These are phyloP conservation scores for Forbesichthys papilliferus DNA, from an alignment of 2,113 vertebrate species.

Conservation along the genomic window DNA sequence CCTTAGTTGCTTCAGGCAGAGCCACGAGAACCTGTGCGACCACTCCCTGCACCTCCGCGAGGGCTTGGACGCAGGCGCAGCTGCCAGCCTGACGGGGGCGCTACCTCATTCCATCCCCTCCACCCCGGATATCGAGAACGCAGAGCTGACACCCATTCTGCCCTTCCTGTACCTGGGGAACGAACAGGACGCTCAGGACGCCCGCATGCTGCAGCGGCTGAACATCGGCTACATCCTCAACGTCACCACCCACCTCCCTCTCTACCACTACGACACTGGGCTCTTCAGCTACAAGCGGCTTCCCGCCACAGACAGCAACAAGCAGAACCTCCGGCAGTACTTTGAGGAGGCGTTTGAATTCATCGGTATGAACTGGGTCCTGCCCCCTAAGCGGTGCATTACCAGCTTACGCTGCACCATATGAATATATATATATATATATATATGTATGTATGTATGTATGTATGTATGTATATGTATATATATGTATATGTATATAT, in stretches of 20 bases:
- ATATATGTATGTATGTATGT: too few relatives aligned
- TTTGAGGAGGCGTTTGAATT: slow-evolving; percentile 99
- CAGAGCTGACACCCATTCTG: slow-evolving; percentile 93
- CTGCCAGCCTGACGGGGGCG: slow-evolving; percentile 76
- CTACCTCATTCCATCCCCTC: slow-evolving; percentile 92
- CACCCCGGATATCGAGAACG: slow-evolving; percentile 96
- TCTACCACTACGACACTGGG: slow-evolving; percentile 93
- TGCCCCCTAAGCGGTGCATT: neutral
- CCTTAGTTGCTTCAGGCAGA: slow-evolving; percentile 91
- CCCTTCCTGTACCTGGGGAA: slow-evolving; percentile 97
- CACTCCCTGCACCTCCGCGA: slow-evolving; percentile 94
- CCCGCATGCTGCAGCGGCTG: slow-evolving; percentile 87
- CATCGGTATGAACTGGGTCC: slow-evolving; percentile 82
- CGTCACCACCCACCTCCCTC: slow-evolving; percentile 95
- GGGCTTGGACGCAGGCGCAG: slow-evolving; percentile 81
- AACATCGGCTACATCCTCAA: slow-evolving; percentile 94
- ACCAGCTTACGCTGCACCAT: neutral
- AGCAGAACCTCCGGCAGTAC: slow-evolving; percentile 98
- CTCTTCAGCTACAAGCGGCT: slow-evolving; percentile 93
- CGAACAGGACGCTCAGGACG: slow-evolving; percentile 92
- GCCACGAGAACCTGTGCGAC: slow-evolving; percentile 94
- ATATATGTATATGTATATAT: too few relatives aligned
- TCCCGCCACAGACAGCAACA: slow-evolving; percentile 98
- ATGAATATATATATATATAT: too few relatives aligned
- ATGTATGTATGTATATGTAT: too few relatives aligned